Percentiles rank a stretch among this genome's conserved stretches.
Evolutionary conservation across 2,113 vertebrate genomes (phyloP).

Genomic region (Clarias gariepinus): DNA sequence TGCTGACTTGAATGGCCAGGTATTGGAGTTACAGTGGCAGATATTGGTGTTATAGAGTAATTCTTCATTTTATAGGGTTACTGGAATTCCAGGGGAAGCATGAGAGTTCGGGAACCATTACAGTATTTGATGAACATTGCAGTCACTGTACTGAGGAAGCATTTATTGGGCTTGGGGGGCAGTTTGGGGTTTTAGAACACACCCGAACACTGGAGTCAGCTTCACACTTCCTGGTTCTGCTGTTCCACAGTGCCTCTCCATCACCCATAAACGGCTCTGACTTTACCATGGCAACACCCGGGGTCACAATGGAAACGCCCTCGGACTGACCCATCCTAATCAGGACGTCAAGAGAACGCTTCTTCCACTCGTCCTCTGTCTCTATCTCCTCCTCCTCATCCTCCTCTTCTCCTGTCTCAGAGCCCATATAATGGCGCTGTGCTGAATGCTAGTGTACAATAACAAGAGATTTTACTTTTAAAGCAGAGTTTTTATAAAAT

Average conservation of each 20-base stretch:
- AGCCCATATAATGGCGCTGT: constrained; percentile 36
- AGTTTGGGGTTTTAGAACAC: constrained; percentile 74
- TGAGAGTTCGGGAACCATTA: background rate
- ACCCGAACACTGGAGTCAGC: constrained; percentile 92
- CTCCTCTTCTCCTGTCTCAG: constrained; percentile 68
- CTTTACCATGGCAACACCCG: constrained; percentile 62
- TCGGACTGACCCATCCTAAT: constrained; percentile 76
- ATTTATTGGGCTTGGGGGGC: constrained; percentile 68
- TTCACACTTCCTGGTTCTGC: constrained; percentile 91
- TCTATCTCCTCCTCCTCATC: constrained; percentile 58
- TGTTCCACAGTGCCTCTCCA: constrained; percentile 76
- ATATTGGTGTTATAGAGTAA: too few species aligned
- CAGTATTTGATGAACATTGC: background rate
- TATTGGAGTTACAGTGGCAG: background rate
- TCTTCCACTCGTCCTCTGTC: constrained; percentile 60
- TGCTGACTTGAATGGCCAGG: too few species aligned
- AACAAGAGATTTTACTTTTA: background rate
- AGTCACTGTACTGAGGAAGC: constrained; percentile 26
- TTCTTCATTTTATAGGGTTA: background rate
- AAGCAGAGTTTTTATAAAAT: background rate
- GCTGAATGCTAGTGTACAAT: background rate
- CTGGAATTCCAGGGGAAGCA: background rate
- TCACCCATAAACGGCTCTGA: constrained; percentile 69
- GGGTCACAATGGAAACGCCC: constrained; percentile 60
- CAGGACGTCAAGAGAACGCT: constrained; percentile 80